phyloP scores from a whole-genome alignment of 92 coral and sea anemone genomes.

The Zoanthus sansibaricus region DNA sequence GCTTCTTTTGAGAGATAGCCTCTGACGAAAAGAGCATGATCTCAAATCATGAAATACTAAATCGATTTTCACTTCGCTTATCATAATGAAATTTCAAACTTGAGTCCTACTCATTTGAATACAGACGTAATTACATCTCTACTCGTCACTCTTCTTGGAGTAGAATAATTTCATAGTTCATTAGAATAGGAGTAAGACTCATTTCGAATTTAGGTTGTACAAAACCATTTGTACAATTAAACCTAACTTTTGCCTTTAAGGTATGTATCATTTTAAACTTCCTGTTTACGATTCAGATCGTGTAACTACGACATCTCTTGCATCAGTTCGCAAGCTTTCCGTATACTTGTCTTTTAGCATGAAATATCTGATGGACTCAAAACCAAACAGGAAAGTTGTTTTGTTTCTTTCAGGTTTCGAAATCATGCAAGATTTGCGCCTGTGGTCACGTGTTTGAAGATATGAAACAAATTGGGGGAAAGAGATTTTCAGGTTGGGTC shows the following conservation, averaged over 20 bases:
- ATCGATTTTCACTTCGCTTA: not conserved
- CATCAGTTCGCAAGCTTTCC: not conserved
- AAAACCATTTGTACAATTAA: too few relatives aligned
- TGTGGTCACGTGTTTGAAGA: slow-evolving; percentile 78
- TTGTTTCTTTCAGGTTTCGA: slow-evolving; percentile 49
- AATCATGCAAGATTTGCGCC: slow-evolving; percentile 69
- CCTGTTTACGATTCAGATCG: not conserved
- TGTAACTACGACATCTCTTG: not conserved
- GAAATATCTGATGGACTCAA: not conserved
- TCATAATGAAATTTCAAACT: not conserved
- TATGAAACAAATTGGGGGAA: slow-evolving; percentile 68
- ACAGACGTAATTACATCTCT: not conserved
- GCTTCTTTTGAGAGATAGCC: not conserved
- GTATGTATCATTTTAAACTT: not conserved
- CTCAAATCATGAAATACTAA: not conserved
- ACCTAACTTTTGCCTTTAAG: not conserved
- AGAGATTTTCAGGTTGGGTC: slow-evolving; percentile 73
- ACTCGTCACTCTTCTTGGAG: not conserved
- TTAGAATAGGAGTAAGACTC: too few relatives aligned
- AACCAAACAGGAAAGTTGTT: not conserved
- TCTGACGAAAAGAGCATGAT: not conserved
- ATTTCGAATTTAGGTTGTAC: not conserved
- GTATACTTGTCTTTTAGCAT: not conserved
- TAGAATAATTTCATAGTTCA: not conserved
- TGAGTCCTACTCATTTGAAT: not conserved